Base-by-base conservation (phyloP, 2,113 vertebrate genomes). In the Thinocorus orbignyianus region DNA sequence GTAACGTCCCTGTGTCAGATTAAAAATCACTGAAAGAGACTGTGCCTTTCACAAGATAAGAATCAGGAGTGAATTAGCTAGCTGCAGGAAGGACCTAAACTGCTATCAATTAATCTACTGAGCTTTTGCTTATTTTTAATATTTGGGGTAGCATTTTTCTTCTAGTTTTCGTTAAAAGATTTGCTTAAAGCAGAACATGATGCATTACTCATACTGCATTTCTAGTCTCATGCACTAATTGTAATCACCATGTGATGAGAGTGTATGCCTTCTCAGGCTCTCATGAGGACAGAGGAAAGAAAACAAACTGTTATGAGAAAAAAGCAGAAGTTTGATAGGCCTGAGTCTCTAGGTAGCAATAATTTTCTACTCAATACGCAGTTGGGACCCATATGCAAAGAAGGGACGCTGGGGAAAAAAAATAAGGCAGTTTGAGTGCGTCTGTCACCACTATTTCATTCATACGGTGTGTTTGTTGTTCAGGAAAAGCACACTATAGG, bases 161-260 rank as follows among this genome's bases (percentile, higher is more conserved):
- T 90, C 64, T 55, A 17, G 19, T 54, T 86, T 88, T 96, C 54
- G 81, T 8, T 14, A 80, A 31, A 81, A 66, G 30, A 39, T 60
- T 79, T 72, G 23, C 66, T 90, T 71, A 77, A 74, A 25, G 54
- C 10, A 54, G 37, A 65, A 28, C 33, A 57, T 0, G 1, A 35
- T 70, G 30, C 35, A 39, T 74, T 66, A 62, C 66, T 82, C 57
- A n/a, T 19, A 28, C 31, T 64, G 37, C 42, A 35, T 95, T 91
- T 88, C 12, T 37, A 86, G 30, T 81, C 33, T 62, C 74, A 41
- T 4, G 14, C 35, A 26, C 79, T 94, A 83, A 92, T 93, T 92
- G 54, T 90, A 95, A 90, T 93, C 64, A 81, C 64, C 35, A 28
- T 78, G 42, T 81, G 88, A 90, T 93, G 86, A 80, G 46, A 90